phyloP scores from a whole-genome alignment of 2,797 vertebrate genomes.

The Siniperca undulata region DNA sequence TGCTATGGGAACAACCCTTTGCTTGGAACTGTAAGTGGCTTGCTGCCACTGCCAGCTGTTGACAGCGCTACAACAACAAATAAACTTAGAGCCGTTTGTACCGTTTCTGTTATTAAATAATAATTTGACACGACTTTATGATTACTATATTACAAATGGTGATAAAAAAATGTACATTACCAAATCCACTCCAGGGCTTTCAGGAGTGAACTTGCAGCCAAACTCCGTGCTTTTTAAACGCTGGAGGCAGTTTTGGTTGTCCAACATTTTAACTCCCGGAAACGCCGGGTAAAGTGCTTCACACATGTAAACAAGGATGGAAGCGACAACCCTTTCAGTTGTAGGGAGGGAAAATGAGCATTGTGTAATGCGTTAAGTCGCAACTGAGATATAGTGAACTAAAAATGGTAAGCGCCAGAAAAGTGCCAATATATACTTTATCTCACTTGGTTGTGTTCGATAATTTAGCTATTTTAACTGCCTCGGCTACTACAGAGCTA shows the following conservation, averaged over 20 bases:
- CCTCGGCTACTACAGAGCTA: neutral
- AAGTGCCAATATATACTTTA: neutral
- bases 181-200: neutral
- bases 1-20: neutral
- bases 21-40: neutral
- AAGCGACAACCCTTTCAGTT: neutral
- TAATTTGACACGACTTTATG: too few relatives aligned
- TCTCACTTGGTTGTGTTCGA: neutral
- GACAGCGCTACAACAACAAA: neutral
- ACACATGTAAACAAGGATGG: constrained; percentile 37
- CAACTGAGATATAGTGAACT: neutral
- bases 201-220: too few relatives aligned
- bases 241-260: constrained; percentile 55
- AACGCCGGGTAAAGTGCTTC: constrained; percentile 37
- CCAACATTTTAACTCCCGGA: constrained; percentile 61
- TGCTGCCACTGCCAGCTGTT: neutral
- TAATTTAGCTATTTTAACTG: neutral
- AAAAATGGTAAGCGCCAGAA: neutral
- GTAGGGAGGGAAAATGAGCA: accelerated
- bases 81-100: neutral
- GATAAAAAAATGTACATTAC: accelerated
- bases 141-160: neutral
- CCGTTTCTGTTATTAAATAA: neutral
- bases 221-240: neutral
- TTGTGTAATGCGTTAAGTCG: accelerated